phyloP scores from a whole-genome alignment of 2,797 vertebrate genomes.

The Liasis olivaceus region DNA sequence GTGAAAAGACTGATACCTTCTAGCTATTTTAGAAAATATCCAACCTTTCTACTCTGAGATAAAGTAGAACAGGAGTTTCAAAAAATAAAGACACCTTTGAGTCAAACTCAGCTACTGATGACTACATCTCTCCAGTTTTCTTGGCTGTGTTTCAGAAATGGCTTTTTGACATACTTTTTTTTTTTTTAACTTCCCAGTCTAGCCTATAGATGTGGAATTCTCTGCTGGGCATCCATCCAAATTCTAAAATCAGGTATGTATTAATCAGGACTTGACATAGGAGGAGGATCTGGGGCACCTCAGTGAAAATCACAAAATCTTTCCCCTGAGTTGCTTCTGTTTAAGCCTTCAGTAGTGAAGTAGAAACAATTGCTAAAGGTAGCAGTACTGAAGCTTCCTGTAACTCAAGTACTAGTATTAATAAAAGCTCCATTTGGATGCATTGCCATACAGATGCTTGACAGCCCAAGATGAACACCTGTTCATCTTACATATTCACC shows the following conservation, averaged over 20 bases:
- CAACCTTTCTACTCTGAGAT: not conserved
- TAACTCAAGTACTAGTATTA: not conserved
- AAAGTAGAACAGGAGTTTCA: not conserved
- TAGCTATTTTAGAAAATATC: not conserved
- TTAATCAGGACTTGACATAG: not conserved
- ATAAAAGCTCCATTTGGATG: not conserved
- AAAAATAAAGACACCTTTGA: not conserved
- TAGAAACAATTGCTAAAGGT: not conserved
- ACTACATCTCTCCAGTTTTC: not conserved
- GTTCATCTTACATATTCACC: not conserved
- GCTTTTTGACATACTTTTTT: not conserved
- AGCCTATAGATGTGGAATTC: not conserved
- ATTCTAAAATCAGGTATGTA: not conserved
- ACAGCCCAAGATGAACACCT: not conserved
- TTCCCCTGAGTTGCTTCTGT: not conserved
- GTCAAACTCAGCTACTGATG: not conserved
- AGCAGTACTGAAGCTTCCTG: not conserved
- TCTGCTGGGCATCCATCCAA: not conserved
- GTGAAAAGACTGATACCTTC: not conserved
- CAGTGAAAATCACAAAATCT: not conserved
- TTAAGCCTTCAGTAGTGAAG: not conserved
- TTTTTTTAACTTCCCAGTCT: not conserved
- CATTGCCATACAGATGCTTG: not conserved
- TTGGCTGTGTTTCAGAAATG: not conserved
- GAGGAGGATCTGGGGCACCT: not conserved